Evolutionary conservation across 2,113 vertebrate species (phyloP).

Genomic region (Eurystomus gularis): DNA sequence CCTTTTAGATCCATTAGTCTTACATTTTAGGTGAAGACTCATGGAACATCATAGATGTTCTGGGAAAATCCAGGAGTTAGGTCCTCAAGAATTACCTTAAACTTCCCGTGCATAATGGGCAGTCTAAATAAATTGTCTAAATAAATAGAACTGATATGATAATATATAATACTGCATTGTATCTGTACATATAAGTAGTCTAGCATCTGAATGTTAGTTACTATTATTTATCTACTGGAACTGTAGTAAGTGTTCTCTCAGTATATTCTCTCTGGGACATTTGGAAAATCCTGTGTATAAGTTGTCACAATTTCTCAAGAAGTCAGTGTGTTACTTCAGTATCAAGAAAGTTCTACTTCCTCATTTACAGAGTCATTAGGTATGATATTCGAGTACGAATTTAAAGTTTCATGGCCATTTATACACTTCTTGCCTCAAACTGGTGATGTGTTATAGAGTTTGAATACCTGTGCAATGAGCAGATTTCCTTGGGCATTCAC

Average conservation of each 20-base stretch:
- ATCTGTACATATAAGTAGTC: not conserved
- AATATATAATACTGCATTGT: not conserved
- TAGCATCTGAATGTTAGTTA: not conserved
- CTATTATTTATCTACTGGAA: not conserved
- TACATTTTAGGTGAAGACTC: not conserved
- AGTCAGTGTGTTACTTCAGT: not conserved
- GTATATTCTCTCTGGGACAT: not conserved
- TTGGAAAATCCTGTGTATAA: not conserved
- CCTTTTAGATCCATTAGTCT: slow-evolving; percentile 39
- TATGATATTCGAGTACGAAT: not conserved
- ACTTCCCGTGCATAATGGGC: not conserved
- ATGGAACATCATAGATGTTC: slow-evolving; percentile 14
- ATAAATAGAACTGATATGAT: slow-evolving; percentile 18
- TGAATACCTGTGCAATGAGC: not conserved
- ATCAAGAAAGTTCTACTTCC: not conserved
- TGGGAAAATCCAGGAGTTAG: not conserved
- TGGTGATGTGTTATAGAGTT: not conserved
- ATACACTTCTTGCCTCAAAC: not conserved
- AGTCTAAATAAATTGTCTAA: slow-evolving; percentile 43
- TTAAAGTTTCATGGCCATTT: not conserved
- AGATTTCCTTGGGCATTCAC: not conserved
- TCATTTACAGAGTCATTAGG: not conserved
- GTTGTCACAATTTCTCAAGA: not conserved
- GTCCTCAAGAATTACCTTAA: slow-evolving; percentile 37
- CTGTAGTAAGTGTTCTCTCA: not conserved